Base-by-base conservation (phyloP, 1,140 invertebrate species). In the Drusus annulatus region DNA sequence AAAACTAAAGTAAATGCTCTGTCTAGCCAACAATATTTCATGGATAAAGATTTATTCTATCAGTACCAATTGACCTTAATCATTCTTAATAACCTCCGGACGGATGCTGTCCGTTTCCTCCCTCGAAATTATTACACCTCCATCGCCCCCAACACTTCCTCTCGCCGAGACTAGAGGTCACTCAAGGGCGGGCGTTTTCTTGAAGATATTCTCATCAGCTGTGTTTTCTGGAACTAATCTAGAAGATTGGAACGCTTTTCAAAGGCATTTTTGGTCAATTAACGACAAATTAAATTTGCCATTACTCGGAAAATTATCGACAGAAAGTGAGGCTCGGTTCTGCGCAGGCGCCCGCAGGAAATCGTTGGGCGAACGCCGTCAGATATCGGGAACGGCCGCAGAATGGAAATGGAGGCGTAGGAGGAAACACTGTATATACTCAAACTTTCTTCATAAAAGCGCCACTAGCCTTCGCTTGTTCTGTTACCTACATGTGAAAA, bases 31-130 rank as follows among this genome's bases (percentile, higher is more conserved):
- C 13, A 45, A 45, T 45, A 7, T n/a, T n/a, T n/a, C n/a, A n/a
- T n/a, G n/a, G 36, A 45, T 45, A 45, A 45, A 45, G 36, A 13
- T 45, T 45, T 45, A 8, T 45, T 45, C 8, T 45, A 45, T 45
- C 13, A 45, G 36, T 45, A 7, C 36, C 36, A 45, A 45, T 45
- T 45, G 36, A 10, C 36, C 36, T 45, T 45, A 45, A 45, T 10
- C 36, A 45, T 8, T 45, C 36, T 45, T 45, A 45, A 13, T 45
- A 45, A 45, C 13, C n/a, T 60, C 56, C 17, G 56, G 19, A 17
- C 45, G 68, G 68, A 71, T 71, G 68, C 68, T 71, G 68, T 45
- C 31, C 50, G 23, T 51, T 50, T 71, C 68, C 17, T 51, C 68
- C 68, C 45, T 15, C 36, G 10, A 45, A 45, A 17, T 69, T 5